Evolutionary conservation across 2,888 invertebrate species (phyloP).

Genomic region (Zonitis immaculata): DNA sequence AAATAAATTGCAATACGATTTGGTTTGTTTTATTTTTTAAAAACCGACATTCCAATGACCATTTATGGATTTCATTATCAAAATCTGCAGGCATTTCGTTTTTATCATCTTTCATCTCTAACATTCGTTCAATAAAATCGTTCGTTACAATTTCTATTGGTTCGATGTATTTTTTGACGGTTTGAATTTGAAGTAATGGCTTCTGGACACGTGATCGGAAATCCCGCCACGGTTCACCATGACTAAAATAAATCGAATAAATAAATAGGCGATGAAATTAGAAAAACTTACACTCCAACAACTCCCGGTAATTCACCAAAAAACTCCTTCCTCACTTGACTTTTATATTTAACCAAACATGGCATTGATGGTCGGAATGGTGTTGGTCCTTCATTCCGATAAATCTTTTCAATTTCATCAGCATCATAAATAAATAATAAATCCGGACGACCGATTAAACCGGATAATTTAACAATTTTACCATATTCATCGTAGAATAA

Average conservation of each 20-base stretch:
- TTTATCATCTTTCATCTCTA: constrained; percentile 52
- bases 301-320: constrained; percentile 65
- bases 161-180: constrained; percentile 66
- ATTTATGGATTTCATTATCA: constrained; percentile 68
- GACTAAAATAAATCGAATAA: constrained; percentile 51
- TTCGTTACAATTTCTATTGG: constrained; percentile 66
- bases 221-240: constrained; percentile 76
- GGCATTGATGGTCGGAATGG: constrained; percentile 73
- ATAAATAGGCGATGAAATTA: neutral
- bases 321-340: constrained; percentile 62
- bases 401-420: constrained; percentile 64
- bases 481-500: constrained; percentile 59
- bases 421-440: constrained; percentile 71
- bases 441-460: constrained; percentile 65
- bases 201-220: constrained; percentile 74
- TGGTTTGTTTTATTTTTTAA: too few species aligned
- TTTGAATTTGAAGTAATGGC: constrained; percentile 68
- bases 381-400: constrained; percentile 62
- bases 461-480: constrained; percentile 63
- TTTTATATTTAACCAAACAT: constrained; percentile 68
- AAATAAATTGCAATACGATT: neutral
- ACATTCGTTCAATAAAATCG: constrained; percentile 62
- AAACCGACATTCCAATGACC: constrained; percentile 74
- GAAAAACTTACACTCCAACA: constrained; percentile 63
- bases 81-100: constrained; percentile 63